These are phyloP conservation scores for Andrena minutula DNA, from an alignment of 2,888 invertebrate species.

Conservation along the genomic window DNA sequence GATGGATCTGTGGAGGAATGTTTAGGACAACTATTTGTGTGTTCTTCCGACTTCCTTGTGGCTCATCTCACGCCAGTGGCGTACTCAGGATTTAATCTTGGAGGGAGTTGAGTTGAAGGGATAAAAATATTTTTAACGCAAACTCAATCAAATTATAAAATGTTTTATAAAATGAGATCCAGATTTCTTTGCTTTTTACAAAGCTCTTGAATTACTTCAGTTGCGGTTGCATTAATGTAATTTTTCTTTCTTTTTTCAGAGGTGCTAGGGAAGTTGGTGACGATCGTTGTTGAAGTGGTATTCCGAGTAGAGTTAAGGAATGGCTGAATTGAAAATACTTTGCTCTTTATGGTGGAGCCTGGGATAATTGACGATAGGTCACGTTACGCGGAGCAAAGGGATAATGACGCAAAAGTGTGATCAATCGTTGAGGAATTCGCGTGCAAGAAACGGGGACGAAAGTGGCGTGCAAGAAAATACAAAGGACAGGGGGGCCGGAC, in stretches of 20 bases:
- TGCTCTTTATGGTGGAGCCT: background rate
- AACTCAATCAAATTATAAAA: too few relatives aligned
- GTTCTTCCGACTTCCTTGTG: too few relatives aligned
- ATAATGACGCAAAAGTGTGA: slow-evolving; percentile 6
- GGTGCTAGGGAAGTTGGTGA: too few relatives aligned
- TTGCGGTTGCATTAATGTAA: too few relatives aligned
- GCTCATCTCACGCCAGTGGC: too few relatives aligned
- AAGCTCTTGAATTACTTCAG: too few relatives aligned
- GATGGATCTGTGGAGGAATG: background rate
- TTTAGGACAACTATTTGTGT: background rate
- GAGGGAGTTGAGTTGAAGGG: too few relatives aligned
- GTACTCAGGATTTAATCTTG: too few relatives aligned
- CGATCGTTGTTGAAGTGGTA: background rate
- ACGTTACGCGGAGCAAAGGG: background rate
- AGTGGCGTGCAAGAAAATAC: slow-evolving; percentile 18
- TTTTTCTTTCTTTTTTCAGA: too few relatives aligned
- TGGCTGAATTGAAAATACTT: background rate
- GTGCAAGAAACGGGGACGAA: background rate
- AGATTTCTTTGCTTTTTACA: too few relatives aligned
- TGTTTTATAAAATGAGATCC: too few relatives aligned
- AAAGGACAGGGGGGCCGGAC: slow-evolving; percentile 29
- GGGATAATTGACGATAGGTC: background rate
- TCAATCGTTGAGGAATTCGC: slow-evolving; percentile 15
- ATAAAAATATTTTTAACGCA: too few relatives aligned
- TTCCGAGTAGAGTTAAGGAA: background rate